Base-by-base conservation (phyloP, 2,888 invertebrate genomes). In the Acrobasis consociella region DNA sequence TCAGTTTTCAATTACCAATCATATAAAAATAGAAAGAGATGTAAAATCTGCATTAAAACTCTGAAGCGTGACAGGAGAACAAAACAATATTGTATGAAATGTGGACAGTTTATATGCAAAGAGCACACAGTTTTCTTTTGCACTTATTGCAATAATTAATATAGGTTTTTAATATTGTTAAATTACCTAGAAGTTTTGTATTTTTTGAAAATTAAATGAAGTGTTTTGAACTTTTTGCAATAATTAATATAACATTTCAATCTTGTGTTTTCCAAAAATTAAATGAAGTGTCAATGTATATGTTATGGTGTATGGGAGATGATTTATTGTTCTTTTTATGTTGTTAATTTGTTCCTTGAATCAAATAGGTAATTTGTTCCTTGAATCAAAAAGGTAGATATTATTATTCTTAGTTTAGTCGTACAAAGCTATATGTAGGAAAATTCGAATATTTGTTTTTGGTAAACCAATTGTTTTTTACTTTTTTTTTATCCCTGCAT, bases 101-200 rank as follows among this genome's bases (percentile, higher is more conserved):
- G 92, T 67, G 82, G 81, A 1, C 80, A 78, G 63, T 82, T 78
- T 66, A 84, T 88, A 58, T 92, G 93, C 69, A 86, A 77, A 68
- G 91, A 92, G 63, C 92, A 92, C 72, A 78, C 85, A 58, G 78
- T 84, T 22, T 66, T 67, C 51, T 68, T 89, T 49, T 92, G 90
- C 69, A 78, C 81, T 22, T 56, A 56, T 46, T 56, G 56, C 49
- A 37, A 49, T 49, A n/a, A n/a, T 49, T 59, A 49, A 49, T 31
- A 7, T 31, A 5, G 0, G 0, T 31, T 31, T 31, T 31, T 31
- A 31, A 31, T 0, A 7, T 31, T 31, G 31, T 31, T 31, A 0
- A 31, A 3, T 22, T 22, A 22, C 22, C 3, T 22, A 31, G 31
- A 7, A 31, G 31, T 7, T 31, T 13, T 39, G 39, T 16, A 16